These are phyloP conservation scores for Stichopus horrens DNA, from an alignment of 53 echinoderm and acorn worm genomes.

Conservation along the genomic window DNA sequence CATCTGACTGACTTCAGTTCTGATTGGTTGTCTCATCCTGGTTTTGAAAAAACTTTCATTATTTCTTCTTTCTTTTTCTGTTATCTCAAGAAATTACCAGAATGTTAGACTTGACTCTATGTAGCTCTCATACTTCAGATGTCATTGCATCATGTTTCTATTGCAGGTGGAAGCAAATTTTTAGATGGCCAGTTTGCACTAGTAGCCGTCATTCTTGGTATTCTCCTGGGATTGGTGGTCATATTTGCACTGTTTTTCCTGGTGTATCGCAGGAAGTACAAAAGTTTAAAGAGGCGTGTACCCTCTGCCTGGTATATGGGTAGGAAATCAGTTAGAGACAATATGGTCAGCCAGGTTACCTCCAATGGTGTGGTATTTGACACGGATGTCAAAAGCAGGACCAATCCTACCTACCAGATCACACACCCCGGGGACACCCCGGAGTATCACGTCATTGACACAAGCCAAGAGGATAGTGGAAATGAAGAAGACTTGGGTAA, in stretches of 20 bases:
- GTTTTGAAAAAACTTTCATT: background rate
- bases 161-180: background rate
- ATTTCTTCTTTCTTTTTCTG: background rate
- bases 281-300: constrained; percentile 82
- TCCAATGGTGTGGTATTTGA: constrained; percentile 23
- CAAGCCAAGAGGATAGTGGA: constrained; percentile 78
- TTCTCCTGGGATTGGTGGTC: constrained; percentile 74
- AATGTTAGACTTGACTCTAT: background rate
- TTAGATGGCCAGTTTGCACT: constrained; percentile 6
- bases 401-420: constrained; percentile 98
- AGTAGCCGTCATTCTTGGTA: constrained; percentile 55
- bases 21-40: background rate
- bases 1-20: background rate
- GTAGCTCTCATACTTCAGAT: background rate
- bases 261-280: constrained; percentile 95
- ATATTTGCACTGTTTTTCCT: constrained; percentile 75
- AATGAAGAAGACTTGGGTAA: constrained; percentile 72
- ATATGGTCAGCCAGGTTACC: background rate
- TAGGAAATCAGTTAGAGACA: constrained; percentile 57
- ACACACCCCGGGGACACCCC: constrained; percentile 90
- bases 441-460: constrained; percentile 96
- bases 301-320: constrained; percentile 71
- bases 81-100: background rate
- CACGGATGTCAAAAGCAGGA: constrained; percentile 55
- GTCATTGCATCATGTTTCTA: background rate